These are phyloP conservation scores for Tenebrio molitor DNA, from an alignment of 1,140 invertebrate genomes.

Conservation along the genomic window DNA sequence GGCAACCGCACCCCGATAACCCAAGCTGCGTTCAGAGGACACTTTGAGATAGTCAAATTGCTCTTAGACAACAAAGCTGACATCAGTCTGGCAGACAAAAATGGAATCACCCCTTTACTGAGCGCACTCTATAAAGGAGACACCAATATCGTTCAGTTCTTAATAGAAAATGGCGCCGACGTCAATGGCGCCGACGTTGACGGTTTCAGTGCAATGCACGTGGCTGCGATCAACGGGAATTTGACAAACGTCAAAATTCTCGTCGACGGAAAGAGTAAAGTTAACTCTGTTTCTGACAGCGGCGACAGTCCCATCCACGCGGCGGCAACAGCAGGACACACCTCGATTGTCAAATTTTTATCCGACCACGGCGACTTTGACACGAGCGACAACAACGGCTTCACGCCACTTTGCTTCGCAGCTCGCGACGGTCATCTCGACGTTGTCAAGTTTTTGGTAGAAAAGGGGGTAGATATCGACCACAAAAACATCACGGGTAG, in stretches of 20 bases:
- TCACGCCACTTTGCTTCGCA: background rate
- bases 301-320: background rate
- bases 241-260: conserved; percentile 43
- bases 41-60: background rate
- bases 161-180: conserved; percentile 48
- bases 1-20: background rate
- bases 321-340: background rate
- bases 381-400: background rate
- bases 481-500: too few relatives aligned
- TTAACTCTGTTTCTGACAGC: conserved; percentile 3
- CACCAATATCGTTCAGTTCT: conserved; percentile 42
- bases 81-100: conserved; percentile 45
- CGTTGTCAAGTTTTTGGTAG: background rate
- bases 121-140: conserved; percentile 40
- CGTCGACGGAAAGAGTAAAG: conserved; percentile 37
- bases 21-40: background rate
- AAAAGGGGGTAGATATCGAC: background rate
- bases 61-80: conserved; percentile 30
- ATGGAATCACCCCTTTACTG: conserved; percentile 45
- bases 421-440: background rate
- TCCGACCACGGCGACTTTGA: background rate
- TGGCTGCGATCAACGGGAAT: conserved; percentile 45
- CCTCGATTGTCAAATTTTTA: conserved; percentile 3
- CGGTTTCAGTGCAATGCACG: conserved; percentile 41
- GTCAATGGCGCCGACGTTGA: conserved; percentile 44